Percentiles rank a stretch among this genome's conserved stretches.
Evolutionary conservation across 2,113 vertebrate species (phyloP).

Genomic region (Ceyx margarethae): DNA sequence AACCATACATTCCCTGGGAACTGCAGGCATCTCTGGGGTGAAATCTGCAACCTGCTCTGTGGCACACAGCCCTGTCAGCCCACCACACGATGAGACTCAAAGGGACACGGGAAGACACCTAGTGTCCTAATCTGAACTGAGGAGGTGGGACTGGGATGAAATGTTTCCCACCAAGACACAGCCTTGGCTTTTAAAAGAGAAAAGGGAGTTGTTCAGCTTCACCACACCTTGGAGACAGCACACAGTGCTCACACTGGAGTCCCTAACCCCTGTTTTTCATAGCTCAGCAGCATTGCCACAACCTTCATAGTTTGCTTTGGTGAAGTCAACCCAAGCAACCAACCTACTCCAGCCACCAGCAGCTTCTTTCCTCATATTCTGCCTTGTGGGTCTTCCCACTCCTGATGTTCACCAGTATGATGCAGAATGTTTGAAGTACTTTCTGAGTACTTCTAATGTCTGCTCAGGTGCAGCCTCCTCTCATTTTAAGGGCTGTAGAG

Average conservation of each 20-base stretch:
- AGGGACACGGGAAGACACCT: not conserved
- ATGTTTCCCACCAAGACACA: not conserved
- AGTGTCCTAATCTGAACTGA: not conserved
- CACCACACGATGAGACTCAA: accelerated
- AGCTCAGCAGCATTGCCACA: not conserved
- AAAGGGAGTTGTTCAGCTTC: not conserved
- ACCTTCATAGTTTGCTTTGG: not conserved
- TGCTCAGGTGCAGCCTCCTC: slow-evolving; percentile 65
- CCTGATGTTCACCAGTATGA: not conserved
- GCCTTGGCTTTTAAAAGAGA: not conserved
- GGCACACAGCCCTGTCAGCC: accelerated
- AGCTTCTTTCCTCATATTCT: not conserved
- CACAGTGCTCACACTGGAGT: not conserved
- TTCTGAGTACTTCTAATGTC: slow-evolving; percentile 23
- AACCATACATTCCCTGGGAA: not conserved
- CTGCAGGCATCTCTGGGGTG: not conserved
- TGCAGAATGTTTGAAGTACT: not conserved
- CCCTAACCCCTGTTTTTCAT: not conserved
- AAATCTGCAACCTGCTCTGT: not conserved
- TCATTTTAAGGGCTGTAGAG: not conserved
- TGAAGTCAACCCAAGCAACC: not conserved
- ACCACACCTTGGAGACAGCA: not conserved
- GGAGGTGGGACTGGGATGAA: not conserved
- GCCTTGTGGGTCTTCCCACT: slow-evolving; percentile 29
- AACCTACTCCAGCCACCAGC: not conserved